A percentile compares a stretch with the other conserved stretches of the same genome.
Evolutionary conservation across 2,113 vertebrate species (phyloP).

Genomic region (Steatornis caripensis): DNA sequence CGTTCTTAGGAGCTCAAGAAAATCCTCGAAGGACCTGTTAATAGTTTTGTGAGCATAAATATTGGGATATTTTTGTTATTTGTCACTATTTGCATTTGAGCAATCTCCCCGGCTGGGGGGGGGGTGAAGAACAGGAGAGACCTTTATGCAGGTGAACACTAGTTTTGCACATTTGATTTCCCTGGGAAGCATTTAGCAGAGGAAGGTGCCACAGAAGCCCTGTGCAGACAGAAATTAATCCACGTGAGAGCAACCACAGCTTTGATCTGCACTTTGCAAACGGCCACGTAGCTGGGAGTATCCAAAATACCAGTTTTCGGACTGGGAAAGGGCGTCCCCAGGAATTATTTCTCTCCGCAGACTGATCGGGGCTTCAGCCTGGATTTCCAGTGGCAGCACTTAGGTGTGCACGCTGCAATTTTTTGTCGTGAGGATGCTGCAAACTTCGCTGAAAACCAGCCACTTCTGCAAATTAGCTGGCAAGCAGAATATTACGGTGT

Average conservation of each 20-base stretch:
- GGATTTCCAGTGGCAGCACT: background rate
- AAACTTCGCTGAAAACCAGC: background rate
- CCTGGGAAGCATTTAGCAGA: background rate
- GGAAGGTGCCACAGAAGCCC: background rate
- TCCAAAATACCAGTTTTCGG: background rate
- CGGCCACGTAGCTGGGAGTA: background rate
- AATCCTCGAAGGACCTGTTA: background rate
- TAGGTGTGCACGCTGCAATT: background rate
- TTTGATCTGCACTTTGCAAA: background rate
- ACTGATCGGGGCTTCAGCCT: no score
- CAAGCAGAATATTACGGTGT: rapidly evolving
- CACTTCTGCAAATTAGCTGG: background rate
- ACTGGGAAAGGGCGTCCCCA: background rate
- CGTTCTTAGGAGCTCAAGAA: background rate
- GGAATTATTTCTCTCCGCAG: background rate
- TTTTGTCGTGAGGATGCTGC: background rate
- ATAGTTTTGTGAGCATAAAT: background rate
- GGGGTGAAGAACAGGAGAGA: background rate
- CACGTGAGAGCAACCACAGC: rapidly evolving
- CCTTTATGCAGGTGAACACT: background rate
- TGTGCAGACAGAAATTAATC: background rate
- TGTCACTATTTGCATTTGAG: background rate
- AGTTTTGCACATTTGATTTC: background rate
- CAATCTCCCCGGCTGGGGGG: no score
- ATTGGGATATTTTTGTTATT: background rate